Evolutionary conservation across 2,888 invertebrate genomes (phyloP), one percentile per base, ranked within the genome.

Genomic region (Drosophila neotestacea): DNA sequence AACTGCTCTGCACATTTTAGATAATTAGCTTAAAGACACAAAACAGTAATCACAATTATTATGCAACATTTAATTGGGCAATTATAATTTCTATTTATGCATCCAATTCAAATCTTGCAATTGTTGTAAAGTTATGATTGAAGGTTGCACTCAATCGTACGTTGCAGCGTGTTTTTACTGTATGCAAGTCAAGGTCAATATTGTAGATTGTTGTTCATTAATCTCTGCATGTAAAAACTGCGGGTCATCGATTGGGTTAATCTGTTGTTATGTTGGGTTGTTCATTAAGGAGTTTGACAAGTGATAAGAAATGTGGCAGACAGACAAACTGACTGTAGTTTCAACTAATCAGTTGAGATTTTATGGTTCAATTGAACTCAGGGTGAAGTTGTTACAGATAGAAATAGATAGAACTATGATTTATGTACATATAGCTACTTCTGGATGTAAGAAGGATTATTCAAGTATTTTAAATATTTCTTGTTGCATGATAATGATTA

Each of bases 171-270:
- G 50, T 56, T 6, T 56, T 42, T 60, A 77, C 73, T 73, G 71
- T 76, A 16, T 34, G 28, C 51, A 36, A 73, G 60, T 48, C 73
- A 73, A 73, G 73, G 73, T 77, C 56, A 56, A 27, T 10, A 6
- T n/a, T 4, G n/a, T 32, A 44, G 65, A 65, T 60, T 61, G 47
- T 47, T 27, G 46, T 10, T 42, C 70, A 60, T 66, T 66, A 56
- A 66, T 72, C 73, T 73, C 50, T 51, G 47, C 58, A n/a, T 50
- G 28, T 32, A 9, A 44, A 22, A 63, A 22, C 54, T 64, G 50
- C 38, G 59, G 73, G 63, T 77, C 77, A 61, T 11, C 41, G 16
- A 48, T 9, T 4, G 42, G 65, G 44, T 72, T 59, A 59, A 16
- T 46, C 6, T 5, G 27, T 27, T 27, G 42, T 41, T 36, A n/a